Conservation (phyloP, 2,797 vertebrate genomes). For the Lacerta viridis region DNA sequence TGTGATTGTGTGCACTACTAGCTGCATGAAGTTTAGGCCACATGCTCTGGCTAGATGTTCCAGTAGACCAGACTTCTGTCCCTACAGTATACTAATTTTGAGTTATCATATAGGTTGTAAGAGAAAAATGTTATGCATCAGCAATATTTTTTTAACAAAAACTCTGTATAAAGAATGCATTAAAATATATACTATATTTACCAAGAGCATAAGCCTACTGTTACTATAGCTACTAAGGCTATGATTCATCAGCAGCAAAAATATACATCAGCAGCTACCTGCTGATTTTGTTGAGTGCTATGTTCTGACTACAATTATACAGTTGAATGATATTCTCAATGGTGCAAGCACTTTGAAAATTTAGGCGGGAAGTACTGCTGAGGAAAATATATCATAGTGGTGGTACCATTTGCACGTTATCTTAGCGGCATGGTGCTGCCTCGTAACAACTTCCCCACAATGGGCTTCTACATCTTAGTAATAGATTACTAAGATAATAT, state of each 20-base stretch:
- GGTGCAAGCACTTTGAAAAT: constrained; percentile 29
- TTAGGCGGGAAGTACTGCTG: neutral
- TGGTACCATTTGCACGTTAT: neutral
- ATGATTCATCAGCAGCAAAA: constrained; percentile 52
- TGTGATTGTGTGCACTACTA: neutral
- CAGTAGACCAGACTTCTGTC: neutral
- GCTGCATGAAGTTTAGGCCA: neutral
- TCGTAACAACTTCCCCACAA: neutral
- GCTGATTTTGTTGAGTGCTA: constrained; percentile 55
- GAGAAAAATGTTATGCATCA: constrained; percentile 23
- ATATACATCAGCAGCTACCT: constrained; percentile 64
- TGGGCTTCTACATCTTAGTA: neutral
- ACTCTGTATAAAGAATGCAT: constrained; percentile 51
- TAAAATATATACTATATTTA: constrained; percentile 54
- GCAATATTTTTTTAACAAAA: constrained; percentile 52
- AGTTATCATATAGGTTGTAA: neutral
- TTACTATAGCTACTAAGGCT: constrained; percentile 57
- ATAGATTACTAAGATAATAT: neutral
- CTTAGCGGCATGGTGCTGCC: neutral
- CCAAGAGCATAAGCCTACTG: constrained; percentile 43
- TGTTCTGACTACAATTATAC: constrained; percentile 10
- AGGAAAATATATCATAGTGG: neutral
- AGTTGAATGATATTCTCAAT: neutral
- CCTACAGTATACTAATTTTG: constrained; percentile 6
- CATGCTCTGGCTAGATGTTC: neutral